Conservation (phyloP, 2,888 invertebrate genomes). For the Athalia cordata region DNA sequence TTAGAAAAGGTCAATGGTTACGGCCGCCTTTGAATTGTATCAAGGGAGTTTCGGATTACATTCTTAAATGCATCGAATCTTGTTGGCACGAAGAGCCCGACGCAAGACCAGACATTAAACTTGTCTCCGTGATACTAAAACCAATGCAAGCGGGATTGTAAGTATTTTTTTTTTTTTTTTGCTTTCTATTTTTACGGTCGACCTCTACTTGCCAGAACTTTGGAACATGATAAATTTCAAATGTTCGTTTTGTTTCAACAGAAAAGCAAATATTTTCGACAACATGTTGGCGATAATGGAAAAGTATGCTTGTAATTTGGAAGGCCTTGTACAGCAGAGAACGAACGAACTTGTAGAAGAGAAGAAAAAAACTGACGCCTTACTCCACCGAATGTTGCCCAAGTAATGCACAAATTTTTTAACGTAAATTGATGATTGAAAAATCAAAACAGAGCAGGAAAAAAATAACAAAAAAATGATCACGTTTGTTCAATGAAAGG, state of each 20-base stretch:
- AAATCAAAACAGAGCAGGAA: too few species aligned
- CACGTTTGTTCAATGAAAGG: not conserved
- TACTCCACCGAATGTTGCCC: conserved; percentile 90
- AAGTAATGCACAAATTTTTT: conserved; percentile 75
- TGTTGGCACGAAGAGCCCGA: conserved; percentile 92
- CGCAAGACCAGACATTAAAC: conserved; percentile 84
- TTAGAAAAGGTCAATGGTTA: conserved; percentile 69
- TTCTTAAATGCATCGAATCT: conserved; percentile 82
- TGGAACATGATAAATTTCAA: not conserved
- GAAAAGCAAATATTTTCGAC: conserved; percentile 90
- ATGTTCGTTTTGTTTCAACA: conserved; percentile 62
- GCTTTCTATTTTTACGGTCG: not conserved
- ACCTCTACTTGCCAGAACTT: not conserved
- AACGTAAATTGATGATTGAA: too few species aligned
- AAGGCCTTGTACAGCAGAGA: conserved; percentile 87
- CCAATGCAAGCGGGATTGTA: conserved; percentile 86
- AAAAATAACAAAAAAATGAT: not conserved
- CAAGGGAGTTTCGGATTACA: conserved; percentile 82
- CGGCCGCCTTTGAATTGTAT: conserved; percentile 69
- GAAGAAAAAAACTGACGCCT: conserved; percentile 89
- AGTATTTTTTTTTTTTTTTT: conserved; percentile 58
- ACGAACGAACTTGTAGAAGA: conserved; percentile 88
- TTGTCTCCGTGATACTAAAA: conserved; percentile 85
- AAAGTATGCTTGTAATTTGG: conserved; percentile 91
- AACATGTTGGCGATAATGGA: conserved; percentile 95